These are phyloP conservation scores for Acanthosepion pharaonis DNA, from an alignment of 2,888 invertebrate genomes.

Conservation along the genomic window DNA sequence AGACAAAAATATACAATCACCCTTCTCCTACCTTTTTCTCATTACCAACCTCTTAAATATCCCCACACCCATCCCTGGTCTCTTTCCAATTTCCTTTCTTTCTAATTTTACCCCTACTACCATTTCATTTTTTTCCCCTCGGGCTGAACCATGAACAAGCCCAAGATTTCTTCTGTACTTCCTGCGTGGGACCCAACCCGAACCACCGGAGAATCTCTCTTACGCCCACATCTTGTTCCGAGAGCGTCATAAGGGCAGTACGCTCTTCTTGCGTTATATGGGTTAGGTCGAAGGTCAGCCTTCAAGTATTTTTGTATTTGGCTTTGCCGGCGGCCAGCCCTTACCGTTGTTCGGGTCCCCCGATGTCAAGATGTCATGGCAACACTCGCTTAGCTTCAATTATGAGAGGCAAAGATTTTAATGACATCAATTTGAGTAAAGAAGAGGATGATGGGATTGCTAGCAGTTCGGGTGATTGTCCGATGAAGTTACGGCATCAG, in stretches of 20 bases:
- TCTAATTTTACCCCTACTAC: neutral
- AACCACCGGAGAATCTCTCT: neutral
- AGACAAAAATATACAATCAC: neutral
- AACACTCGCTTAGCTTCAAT: neutral
- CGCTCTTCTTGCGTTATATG: neutral
- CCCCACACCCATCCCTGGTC: neutral
- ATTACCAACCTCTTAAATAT: neutral
- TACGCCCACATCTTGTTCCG: neutral
- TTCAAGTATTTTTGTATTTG: conserved; percentile 21
- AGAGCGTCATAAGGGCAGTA: neutral
- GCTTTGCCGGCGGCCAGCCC: conserved; percentile 33
- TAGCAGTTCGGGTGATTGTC: neutral
- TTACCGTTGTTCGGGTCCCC: conserved; percentile 2
- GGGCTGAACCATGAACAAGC: neutral
- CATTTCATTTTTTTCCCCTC: neutral
- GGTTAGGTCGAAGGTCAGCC: neutral
- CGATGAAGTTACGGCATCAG: neutral
- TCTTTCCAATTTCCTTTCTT: neutral
- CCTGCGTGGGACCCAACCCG: neutral
- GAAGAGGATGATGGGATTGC: neutral
- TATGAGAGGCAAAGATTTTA: conserved; percentile 8
- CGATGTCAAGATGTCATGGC: neutral
- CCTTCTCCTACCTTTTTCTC: neutral
- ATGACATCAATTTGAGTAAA: neutral
- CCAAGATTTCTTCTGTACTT: neutral